These are phyloP conservation scores for Reticulitermes lucifugus DNA, from an alignment of 2,888 invertebrate genomes.

Conservation along the genomic window DNA sequence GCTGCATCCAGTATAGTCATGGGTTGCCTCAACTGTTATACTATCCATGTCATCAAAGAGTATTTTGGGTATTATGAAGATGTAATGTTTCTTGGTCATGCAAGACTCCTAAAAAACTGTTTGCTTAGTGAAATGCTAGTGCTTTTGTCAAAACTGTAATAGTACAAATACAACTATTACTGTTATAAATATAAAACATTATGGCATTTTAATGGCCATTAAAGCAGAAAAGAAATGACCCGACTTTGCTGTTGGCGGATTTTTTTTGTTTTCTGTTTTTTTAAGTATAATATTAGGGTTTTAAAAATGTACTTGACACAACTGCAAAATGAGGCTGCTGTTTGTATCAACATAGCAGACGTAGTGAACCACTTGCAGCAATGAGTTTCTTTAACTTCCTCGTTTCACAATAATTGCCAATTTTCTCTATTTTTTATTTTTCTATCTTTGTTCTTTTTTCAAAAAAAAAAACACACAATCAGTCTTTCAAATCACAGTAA, in stretches of 20 bases:
- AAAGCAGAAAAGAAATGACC: slow-evolving; percentile 53
- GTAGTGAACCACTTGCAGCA: not conserved
- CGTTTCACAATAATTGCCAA: slow-evolving; percentile 30
- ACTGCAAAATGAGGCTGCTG: slow-evolving; percentile 31
- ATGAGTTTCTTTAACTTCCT: slow-evolving; percentile 14
- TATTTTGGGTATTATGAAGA: not conserved
- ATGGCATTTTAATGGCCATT: slow-evolving; percentile 51
- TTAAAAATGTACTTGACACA: slow-evolving; percentile 37
- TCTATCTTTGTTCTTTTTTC: slow-evolving; percentile 40
- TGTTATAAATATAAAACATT: slow-evolving; percentile 40
- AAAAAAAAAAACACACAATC: slow-evolving; percentile 60
- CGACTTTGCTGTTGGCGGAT: slow-evolving; percentile 54
- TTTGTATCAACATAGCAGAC: slow-evolving; percentile 19
- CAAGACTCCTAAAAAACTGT: slow-evolving; percentile 27
- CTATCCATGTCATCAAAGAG: not conserved
- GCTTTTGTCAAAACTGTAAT: slow-evolving; percentile 38
- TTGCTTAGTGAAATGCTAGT: slow-evolving; percentile 12
- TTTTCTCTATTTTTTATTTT: slow-evolving; percentile 39
- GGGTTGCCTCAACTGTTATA: not conserved
- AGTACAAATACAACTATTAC: slow-evolving; percentile 43
- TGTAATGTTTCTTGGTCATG: slow-evolving; percentile 28
- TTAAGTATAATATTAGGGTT: slow-evolving; percentile 35
- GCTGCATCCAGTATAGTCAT: not conserved
- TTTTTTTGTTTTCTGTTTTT: slow-evolving; percentile 30
- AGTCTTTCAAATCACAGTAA: slow-evolving; percentile 70